Evolutionary conservation across 1,140 invertebrate species (phyloP).

Genomic region (Rhyzopertha dominica): DNA sequence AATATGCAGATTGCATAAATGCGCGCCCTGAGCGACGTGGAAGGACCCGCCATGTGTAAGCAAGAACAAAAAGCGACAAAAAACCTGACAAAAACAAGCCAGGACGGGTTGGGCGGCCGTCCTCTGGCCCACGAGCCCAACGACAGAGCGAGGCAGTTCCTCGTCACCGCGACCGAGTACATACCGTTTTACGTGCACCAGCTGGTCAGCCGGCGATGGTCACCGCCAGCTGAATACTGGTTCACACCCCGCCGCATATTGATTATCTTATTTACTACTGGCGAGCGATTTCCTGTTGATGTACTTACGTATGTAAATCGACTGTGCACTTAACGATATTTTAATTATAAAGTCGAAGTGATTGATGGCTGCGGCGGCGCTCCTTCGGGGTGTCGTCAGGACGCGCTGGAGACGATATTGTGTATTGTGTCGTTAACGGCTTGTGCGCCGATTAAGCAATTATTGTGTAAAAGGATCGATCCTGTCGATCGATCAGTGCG

Average conservation of each 20-base stretch:
- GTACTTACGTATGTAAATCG: conserved; percentile 17
- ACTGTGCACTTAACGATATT: conserved; percentile 19
- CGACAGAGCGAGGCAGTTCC: conserved; percentile 1
- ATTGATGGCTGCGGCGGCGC: no score
- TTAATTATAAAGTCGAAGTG: conserved; percentile 19
- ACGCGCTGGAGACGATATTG: no score
- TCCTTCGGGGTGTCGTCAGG: no score
- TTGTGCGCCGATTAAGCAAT: no score
- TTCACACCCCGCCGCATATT: conserved; percentile 1
- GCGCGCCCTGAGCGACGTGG: conserved; percentile 10
- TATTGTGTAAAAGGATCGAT: no score
- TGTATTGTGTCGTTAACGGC: no score
- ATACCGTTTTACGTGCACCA: conserved; percentile 6
- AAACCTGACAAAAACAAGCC: conserved; percentile 18
- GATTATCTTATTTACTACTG: conserved; percentile 12
- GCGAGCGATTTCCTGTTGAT: conserved; percentile 8
- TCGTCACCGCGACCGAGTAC: conserved; percentile 5
- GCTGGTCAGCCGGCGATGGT: conserved; percentile 13
- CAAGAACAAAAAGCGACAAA: conserved; percentile 17
- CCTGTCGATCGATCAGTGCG: no score
- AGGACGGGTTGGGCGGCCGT: conserved; percentile 2
- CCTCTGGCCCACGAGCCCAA: conserved; percentile 4
- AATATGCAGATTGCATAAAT: no score
- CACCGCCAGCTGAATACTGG: conserved; percentile 4
- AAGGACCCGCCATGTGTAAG: conserved; percentile 12